Evolutionary conservation across 2,113 vertebrate species (phyloP), one percentile per base, ranked within the genome.

Genomic region (Melanotaenia duboulayi): DNA sequence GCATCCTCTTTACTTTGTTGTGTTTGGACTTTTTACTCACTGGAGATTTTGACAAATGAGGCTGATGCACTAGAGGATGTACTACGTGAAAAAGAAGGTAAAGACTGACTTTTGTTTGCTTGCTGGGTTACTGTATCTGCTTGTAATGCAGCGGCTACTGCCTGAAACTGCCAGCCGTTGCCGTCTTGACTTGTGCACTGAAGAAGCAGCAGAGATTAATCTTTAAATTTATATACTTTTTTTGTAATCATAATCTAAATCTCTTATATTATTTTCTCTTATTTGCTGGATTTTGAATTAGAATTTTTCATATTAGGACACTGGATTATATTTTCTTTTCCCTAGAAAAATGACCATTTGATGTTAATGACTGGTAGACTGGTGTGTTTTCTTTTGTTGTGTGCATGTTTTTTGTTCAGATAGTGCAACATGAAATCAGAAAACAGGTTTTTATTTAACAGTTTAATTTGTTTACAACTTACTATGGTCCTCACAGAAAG

Each of bases 51-150:
- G 71, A 76, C 72, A 84, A 65, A 84, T 89, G 75, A 86, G 77
- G 62, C 24, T 46, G 42, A 74, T 58, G 70, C 61, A 54, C 65
- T 84, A 89, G 79, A 94, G 86, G 82, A 94, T 94, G 92, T 93
- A 93, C 85, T 93, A 92, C 90, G 90, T 94, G 76, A 93, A 94
- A 76, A 94, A 93, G 88, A 94, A 93, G 92, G 92, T 94, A 93
- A 93, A 79, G 25, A 23, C 61, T 67, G 17, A 17, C 67, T 48
- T 78, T 82, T 56, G 65, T 81, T 48, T 69, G 56, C 11, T 66
- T 16, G n/a, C 20, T 32, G 28, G 2, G 0, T 61, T 22, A 63
- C n/a, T 78, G 16, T 69, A 12, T 64, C 4, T 60, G 17, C 48
- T 32, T 58, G 6, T 11, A 32, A 42, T 54, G 42, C 16, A 50